phyloP scores from a whole-genome alignment of 1,140 invertebrate species.

The Scaptomyza montana region DNA sequence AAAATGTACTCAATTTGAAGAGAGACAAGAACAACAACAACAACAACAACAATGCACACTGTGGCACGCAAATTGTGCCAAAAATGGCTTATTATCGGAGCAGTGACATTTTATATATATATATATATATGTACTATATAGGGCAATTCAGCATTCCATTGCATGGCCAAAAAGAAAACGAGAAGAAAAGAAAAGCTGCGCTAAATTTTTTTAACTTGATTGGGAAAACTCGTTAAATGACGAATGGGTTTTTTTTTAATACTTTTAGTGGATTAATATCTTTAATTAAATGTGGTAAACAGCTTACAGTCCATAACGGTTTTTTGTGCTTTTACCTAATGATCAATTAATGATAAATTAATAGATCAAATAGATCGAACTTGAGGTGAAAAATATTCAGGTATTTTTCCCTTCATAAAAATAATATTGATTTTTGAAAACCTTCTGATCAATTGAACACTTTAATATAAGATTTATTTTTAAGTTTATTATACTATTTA shows the following conservation, averaged over 20 bases:
- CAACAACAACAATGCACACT: constrained; percentile 38
- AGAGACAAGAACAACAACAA: constrained; percentile 2
- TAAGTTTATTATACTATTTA: not conserved
- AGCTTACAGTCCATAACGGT: no score
- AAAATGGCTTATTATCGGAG: constrained; percentile 25
- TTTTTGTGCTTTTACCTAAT: no score
- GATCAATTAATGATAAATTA: no score
- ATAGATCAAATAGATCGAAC: no score
- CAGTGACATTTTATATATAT: not conserved
- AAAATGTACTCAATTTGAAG: constrained; percentile 71
- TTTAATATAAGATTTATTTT: not conserved
- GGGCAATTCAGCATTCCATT: constrained; percentile 9
- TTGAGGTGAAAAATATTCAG: no score
- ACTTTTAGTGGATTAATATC: no score
- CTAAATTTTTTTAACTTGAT: not conserved
- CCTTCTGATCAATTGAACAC: no score
- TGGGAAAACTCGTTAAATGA: not conserved
- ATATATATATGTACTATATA: not conserved
- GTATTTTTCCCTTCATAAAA: no score
- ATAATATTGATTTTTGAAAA: no score
- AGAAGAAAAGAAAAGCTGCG: not conserved
- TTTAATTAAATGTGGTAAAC: no score
- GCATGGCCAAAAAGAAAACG: not conserved
- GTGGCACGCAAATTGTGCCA: constrained; percentile 41
- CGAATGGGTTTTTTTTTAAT: no score